Conservation (phyloP, 2,797 vertebrate genomes). For the Tenualosa ilisha region DNA sequence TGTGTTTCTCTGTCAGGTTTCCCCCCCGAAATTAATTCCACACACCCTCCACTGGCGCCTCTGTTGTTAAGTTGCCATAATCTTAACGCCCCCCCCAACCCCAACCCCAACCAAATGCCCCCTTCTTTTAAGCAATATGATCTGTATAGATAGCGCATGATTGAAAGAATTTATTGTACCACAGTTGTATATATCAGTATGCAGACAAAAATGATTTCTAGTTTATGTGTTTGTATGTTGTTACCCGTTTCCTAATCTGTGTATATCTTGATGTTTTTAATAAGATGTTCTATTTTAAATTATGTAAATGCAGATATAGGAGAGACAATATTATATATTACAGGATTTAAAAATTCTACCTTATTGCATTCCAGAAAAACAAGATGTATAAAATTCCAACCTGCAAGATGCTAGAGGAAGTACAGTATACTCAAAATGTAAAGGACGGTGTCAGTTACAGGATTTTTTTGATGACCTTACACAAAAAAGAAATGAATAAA, state of each 20-base stretch:
- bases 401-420: slow-evolving; percentile 85
- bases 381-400: slow-evolving; percentile 72
- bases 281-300: slow-evolving; percentile 99
- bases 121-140: slow-evolving; percentile 99
- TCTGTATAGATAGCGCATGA: slow-evolving; percentile 99
- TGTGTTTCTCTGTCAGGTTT: slow-evolving; percentile 62
- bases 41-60: slow-evolving; percentile 52
- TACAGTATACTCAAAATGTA: slow-evolving; percentile 87
- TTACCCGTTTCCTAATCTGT: slow-evolving; percentile 99
- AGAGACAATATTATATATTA: slow-evolving; percentile 86
- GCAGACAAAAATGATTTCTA: slow-evolving; percentile 95
- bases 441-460: slow-evolving; percentile 89
- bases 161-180: slow-evolving; percentile 97
- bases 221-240: slow-evolving; percentile 99
- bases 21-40: slow-evolving; percentile 22
- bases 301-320: slow-evolving; percentile 99
- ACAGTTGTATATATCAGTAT: slow-evolving; percentile 98
- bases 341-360: slow-evolving; percentile 91
- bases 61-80: slow-evolving; percentile 75
- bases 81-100: slow-evolving; percentile 65
- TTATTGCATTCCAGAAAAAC: slow-evolving; percentile 91
- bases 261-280: slow-evolving; percentile 99
- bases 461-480: slow-evolving; percentile 79
- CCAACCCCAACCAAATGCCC: slow-evolving; percentile 78
- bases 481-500: slow-evolving; percentile 47